These are phyloP conservation scores for Podiceps cristatus DNA, from an alignment of 2,113 vertebrate genomes.

Conservation along the genomic window DNA sequence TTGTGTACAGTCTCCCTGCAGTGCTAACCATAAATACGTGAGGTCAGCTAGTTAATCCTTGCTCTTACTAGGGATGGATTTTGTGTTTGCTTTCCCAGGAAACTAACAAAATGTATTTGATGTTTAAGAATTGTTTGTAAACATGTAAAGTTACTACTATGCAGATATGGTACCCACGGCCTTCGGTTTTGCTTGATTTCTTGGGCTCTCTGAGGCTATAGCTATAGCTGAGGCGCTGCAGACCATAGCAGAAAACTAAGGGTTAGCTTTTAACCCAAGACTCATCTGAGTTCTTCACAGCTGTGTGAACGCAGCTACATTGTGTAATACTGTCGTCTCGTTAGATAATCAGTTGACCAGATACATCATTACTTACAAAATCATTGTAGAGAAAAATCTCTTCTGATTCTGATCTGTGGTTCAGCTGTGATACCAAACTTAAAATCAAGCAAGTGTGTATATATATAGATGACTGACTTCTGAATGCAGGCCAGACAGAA, in stretches of 20 bases:
- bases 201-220: not conserved
- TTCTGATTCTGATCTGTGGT: not conserved
- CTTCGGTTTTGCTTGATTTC: not conserved
- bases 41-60: not conserved
- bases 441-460: conserved; percentile 2
- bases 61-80: not conserved
- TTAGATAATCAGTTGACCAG: conserved; percentile 44
- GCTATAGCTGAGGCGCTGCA: not conserved
- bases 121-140: conserved; percentile 5
- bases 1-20: not conserved
- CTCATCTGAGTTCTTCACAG: not conserved
- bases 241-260: not conserved
- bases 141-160: not conserved
- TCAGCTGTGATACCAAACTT: conserved; percentile 38
- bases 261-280: not conserved
- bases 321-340: not conserved
- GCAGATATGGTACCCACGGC: not conserved
- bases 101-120: not conserved
- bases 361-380: conserved; percentile 1
- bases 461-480: conserved; percentile 47
- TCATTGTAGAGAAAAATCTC: not conserved
- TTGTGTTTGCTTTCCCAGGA: not conserved
- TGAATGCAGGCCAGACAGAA: conserved; percentile 60
- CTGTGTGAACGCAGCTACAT: not conserved
- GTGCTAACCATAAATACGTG: not conserved